Evolutionary conservation across 2,113 vertebrate genomes (phyloP).

Genomic region (Oreotrochilus melanogaster): DNA sequence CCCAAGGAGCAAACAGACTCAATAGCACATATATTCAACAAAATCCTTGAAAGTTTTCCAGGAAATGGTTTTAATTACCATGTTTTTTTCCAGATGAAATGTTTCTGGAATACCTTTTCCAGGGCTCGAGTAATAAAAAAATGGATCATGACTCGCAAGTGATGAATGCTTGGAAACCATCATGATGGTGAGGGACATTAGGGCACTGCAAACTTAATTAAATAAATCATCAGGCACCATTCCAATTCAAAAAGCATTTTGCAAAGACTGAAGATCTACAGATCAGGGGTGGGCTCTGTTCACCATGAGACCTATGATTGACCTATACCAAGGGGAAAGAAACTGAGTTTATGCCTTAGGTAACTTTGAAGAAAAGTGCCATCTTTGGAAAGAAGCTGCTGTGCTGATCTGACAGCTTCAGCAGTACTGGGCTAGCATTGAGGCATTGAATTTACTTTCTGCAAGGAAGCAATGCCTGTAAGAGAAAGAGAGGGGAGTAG

Average conservation of each 20-base stretch:
- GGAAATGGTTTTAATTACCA: conserved; percentile 32
- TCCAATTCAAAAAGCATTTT: not conserved
- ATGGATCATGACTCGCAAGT: not conserved
- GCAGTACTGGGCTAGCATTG: not conserved
- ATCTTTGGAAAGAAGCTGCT: not conserved
- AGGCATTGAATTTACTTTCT: not conserved
- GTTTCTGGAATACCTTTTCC: conserved; percentile 50
- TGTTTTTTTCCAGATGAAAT: not conserved
- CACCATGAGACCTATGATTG: not conserved
- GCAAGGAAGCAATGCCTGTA: not conserved
- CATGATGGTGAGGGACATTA: not conserved
- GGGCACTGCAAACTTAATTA: not conserved
- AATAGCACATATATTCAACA: not conserved
- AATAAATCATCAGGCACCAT: not conserved
- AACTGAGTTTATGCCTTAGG: not conserved
- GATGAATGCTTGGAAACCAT: not conserved
- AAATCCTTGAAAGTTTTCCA: not conserved
- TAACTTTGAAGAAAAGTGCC: not conserved
- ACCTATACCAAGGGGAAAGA: not conserved
- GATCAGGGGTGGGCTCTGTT: not conserved
- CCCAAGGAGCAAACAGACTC: conserved; percentile 41
- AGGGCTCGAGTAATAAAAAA: not conserved
- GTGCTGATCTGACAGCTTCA: not conserved
- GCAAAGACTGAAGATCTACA: not conserved
- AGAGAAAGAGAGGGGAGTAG: not conserved